phyloP scores from a whole-genome alignment of 2,888 invertebrate species.

The Pinctada fucata region DNA sequence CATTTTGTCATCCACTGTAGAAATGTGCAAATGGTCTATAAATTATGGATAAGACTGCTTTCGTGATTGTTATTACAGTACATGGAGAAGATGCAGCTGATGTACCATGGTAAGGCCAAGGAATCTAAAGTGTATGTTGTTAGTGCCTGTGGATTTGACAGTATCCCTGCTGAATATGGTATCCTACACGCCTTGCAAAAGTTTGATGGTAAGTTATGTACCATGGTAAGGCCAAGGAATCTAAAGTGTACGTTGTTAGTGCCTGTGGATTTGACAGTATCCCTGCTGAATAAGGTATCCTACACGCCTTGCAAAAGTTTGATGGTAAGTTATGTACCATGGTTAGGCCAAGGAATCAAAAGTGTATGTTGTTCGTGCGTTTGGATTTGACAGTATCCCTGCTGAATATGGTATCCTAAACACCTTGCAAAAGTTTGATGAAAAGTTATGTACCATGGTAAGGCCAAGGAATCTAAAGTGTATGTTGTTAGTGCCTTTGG shows the following conservation, averaged over 20 bases:
- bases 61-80: constrained; percentile 80
- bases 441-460: constrained; percentile 82
- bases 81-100: constrained; percentile 84
- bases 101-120: constrained; percentile 77
- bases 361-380: constrained; percentile 92
- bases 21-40: too few species aligned
- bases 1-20: too few species aligned
- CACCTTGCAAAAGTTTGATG: constrained; percentile 73
- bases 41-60: too few species aligned
- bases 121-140: constrained; percentile 90
- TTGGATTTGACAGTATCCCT: constrained; percentile 96
- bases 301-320: constrained; percentile 80
- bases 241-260: constrained; percentile 90
- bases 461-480: constrained; percentile 85
- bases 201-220: constrained; percentile 85
- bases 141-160: constrained; percentile 95
- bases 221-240: constrained; percentile 82
- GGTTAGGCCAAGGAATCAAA: constrained; percentile 83
- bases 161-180: constrained; percentile 94
- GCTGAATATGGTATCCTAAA: constrained; percentile 91
- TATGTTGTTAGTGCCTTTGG: constrained; percentile 95
- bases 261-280: constrained; percentile 97
- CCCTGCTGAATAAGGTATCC: constrained; percentile 90
- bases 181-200: constrained; percentile 81
- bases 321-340: constrained; percentile 52